These are phyloP conservation scores for Parnassius mnemosyne DNA, from an alignment of 2,888 invertebrate species.

Conservation along the genomic window DNA sequence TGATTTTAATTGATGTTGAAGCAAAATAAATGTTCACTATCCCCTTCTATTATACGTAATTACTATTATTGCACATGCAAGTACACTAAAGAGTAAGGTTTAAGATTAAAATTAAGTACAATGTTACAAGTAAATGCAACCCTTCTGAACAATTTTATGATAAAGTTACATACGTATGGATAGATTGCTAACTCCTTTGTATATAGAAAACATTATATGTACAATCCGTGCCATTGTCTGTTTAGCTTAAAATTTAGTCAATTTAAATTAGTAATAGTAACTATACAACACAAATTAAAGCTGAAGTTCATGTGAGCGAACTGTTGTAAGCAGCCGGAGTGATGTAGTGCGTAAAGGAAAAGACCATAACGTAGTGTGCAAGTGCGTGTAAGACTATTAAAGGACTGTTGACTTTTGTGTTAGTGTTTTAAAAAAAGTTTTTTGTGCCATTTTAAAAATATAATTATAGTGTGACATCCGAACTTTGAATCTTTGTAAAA, in stretches of 20 bases:
- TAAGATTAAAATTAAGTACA: conserved; percentile 71
- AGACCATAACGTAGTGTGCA: conserved; percentile 47
- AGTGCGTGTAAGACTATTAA: conserved; percentile 63
- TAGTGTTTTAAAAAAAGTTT: conserved; percentile 79
- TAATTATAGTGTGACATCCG: conserved; percentile 78
- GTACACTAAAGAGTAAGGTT: conserved; percentile 64
- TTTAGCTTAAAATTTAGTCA: conserved; percentile 75
- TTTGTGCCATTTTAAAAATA: conserved; percentile 80
- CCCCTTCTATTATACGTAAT: conserved; percentile 71
- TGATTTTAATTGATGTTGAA: conserved; percentile 35
- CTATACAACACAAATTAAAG: conserved; percentile 30
- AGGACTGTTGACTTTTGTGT: conserved; percentile 77
- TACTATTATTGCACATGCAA: conserved; percentile 67
- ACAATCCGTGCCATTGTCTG: conserved; percentile 80
- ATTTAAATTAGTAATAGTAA: conserved; percentile 58
- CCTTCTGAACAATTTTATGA: conserved; percentile 63
- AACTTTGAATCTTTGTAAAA: conserved; percentile 77
- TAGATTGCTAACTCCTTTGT: conserved; percentile 69
- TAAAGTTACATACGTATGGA: conserved; percentile 44
- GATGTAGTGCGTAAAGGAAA: conserved; percentile 45
- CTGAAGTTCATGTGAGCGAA: conserved; percentile 41
- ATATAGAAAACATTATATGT: conserved; percentile 72
- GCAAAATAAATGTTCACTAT: conserved; percentile 59
- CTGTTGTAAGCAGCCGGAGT: conserved; percentile 40
- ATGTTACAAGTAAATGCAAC: conserved; percentile 53